Conservation (phyloP, 2,888 invertebrate species). For the Nemoura dubitans region DNA sequence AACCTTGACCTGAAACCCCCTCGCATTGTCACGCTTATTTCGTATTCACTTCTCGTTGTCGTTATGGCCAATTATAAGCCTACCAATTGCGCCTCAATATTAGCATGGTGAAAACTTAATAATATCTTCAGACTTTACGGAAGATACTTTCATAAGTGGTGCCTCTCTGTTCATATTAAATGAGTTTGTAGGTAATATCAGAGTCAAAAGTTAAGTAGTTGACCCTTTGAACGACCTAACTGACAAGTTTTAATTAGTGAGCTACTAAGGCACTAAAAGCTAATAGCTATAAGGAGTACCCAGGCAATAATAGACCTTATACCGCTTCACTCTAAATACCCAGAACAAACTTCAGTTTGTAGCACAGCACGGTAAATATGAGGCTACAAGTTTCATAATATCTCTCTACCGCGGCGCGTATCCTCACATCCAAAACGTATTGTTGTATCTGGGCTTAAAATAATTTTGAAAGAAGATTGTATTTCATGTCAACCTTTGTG, state of each 20-base stretch:
- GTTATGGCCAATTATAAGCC: background rate
- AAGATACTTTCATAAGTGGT: constrained; percentile 7
- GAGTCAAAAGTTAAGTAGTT: constrained; percentile 21
- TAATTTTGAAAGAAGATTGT: background rate
- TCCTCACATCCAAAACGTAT: background rate
- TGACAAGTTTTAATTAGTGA: constrained; percentile 31
- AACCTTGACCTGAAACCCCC: background rate
- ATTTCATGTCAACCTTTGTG: background rate
- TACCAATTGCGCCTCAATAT: background rate
- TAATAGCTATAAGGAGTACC: constrained; percentile 20
- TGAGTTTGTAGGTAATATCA: constrained; percentile 12
- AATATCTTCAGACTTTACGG: background rate
- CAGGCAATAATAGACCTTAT: constrained; percentile 31
- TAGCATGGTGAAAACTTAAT: background rate
- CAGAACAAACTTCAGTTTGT: constrained; percentile 12
- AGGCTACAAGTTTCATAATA: constrained; percentile 19
- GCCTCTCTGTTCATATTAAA: constrained; percentile 5
- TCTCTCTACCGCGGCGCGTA: background rate
- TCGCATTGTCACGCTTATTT: background rate
- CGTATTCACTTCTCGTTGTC: background rate
- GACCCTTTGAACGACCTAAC: constrained; percentile 25
- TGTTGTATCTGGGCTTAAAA: background rate
- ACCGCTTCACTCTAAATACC: background rate
- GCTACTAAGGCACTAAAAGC: constrained; percentile 22
- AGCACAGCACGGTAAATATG: constrained; percentile 18